Evolutionary conservation across 1,140 invertebrate species (phyloP).

Genomic region (Drosophila truncata): DNA sequence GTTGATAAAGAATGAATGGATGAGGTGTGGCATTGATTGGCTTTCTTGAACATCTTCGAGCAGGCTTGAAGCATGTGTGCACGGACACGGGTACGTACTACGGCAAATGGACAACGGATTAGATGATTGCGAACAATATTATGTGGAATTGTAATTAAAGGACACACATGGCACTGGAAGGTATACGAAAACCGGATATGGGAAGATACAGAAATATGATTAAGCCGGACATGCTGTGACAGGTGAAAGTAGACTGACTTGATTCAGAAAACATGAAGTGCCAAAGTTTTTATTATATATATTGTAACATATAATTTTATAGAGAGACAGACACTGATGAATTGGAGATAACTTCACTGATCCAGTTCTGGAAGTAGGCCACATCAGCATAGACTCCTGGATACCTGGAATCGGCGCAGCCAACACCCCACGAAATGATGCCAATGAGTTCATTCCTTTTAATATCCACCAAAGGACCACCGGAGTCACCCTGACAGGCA

Average conservation of each 20-base stretch:
- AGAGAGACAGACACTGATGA: background rate
- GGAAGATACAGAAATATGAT: conserved; percentile 47
- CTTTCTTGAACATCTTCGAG: conserved; percentile 8
- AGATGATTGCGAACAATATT: conserved; percentile 13
- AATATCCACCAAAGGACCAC: background rate
- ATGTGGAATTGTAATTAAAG: conserved; percentile 1
- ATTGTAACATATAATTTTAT: background rate
- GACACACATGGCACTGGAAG: conserved; percentile 39
- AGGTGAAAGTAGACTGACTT: conserved; percentile 45
- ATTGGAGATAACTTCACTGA: background rate
- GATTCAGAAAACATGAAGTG: background rate
- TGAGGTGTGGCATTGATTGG: conserved; percentile 5
- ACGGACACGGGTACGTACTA: conserved; percentile 5
- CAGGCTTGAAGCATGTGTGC: too few species aligned
- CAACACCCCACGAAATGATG: background rate
- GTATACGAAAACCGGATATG: conserved; percentile 48
- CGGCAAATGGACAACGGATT: conserved; percentile 3
- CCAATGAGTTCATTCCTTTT: background rate
- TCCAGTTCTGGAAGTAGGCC: background rate
- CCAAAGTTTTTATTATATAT: background rate
- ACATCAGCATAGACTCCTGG: conserved; percentile 6
- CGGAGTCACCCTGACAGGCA: conserved; percentile 1
- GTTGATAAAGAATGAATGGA: conserved; percentile 13
- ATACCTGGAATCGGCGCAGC: background rate
- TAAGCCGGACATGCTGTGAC: conserved; percentile 69